Evolutionary conservation across 2,113 vertebrate species (phyloP), one percentile per base, ranked within the genome.

Genomic region (Rhinolophus ferrumequinum): DNA sequence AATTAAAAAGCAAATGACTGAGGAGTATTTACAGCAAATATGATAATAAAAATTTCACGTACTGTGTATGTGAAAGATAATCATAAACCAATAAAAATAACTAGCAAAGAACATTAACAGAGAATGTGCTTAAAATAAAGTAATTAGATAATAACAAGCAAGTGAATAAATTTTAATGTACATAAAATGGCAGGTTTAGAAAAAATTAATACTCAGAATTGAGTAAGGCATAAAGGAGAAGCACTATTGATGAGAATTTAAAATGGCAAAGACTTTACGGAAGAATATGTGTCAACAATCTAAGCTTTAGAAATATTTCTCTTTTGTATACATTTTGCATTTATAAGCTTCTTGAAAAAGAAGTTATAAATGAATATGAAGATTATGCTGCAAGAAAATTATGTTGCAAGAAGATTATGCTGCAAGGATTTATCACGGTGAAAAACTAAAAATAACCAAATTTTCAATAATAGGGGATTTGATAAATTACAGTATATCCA

Each of bases 291-390:
- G 44, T 50, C 18, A 66, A 28, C 44, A 13, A 86, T 18, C 12
- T 7, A 85, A 88, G 58, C 14, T 81, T 94, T 90, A 88, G 89
- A 92, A 94, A 69, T 80, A 41, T 79, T 62, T 56, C 79, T 30
- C 30, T 5, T 62, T 64, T 88, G 44, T 38, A 81, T 14, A 93
- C 21, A 80, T 18, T 6, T 90, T 87, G 24, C 12, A 52, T 88
- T 73, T 69, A 72, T 54, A 28, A 88, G 82, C 19, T 60, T 30
- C 50, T 44, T 47, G 2, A 73, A 76, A 87, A 54, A 52, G 56
- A 90, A 67, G 7, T 84, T 83, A 67, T 30, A 47, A 76, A 41
- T 85, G 21, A 54, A 9, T 33, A 15, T 81, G 76, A 96, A 92
- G 38, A 44, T 44, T 44, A 44, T 44, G 41, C 6, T 44, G 41